These are phyloP conservation scores for Falco peregrinus DNA, from an alignment of 2,797 vertebrate species.

Conservation along the genomic window DNA sequence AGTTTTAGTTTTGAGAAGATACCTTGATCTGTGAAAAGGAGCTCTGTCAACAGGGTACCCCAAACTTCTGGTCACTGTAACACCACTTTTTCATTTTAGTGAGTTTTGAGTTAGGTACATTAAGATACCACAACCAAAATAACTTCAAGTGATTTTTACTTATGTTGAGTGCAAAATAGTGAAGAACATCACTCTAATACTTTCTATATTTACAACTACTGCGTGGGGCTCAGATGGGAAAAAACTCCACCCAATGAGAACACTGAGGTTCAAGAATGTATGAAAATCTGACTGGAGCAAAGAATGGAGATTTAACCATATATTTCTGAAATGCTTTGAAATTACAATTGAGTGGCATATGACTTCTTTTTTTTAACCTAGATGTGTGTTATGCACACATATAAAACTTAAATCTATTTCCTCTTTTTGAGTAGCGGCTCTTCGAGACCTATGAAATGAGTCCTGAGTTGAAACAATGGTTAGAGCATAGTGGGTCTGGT, in stretches of 20 bases:
- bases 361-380: not conserved
- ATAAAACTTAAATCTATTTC: not conserved
- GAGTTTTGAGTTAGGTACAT: not conserved
- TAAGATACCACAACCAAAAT: not conserved
- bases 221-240: not conserved
- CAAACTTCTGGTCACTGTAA: not conserved
- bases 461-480: not conserved
- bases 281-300: not conserved
- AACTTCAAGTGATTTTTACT: not conserved
- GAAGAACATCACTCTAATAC: not conserved
- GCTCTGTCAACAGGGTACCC: not conserved
- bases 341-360: not conserved
- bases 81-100: not conserved
- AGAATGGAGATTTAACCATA: not conserved
- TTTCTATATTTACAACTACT: not conserved
- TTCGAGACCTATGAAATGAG: not conserved
- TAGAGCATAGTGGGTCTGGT: not conserved
- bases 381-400: not conserved
- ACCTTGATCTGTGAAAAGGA: not conserved
- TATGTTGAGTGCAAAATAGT: not conserved
- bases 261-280: not conserved
- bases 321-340: conserved; percentile 16
- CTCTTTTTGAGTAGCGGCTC: not conserved
- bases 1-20: not conserved
- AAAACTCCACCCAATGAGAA: not conserved